Conservation (phyloP, 2,888 invertebrate species). For the Eupithecia abbreviata region DNA sequence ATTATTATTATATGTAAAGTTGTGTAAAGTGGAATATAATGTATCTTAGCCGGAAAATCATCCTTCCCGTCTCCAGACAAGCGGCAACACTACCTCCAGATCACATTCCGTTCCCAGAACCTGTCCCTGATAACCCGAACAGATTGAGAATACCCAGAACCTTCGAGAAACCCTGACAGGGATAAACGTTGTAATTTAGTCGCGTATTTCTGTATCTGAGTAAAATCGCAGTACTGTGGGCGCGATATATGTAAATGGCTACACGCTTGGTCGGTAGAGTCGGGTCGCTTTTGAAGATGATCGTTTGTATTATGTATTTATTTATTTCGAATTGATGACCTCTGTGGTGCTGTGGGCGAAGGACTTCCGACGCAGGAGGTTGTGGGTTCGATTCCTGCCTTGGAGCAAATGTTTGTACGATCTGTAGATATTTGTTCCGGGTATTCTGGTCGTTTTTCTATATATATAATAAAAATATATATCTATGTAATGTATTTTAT, state of each 20-base stretch:
- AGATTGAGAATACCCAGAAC: constrained; percentile 20
- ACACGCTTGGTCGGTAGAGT: constrained; percentile 69
- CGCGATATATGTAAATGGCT: constrained; percentile 79
- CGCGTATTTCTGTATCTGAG: constrained; percentile 71
- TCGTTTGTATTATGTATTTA: constrained; percentile 26
- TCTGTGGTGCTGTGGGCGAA: no score
- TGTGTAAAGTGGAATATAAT: neutral
- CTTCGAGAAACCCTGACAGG: neutral
- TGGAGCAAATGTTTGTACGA: no score
- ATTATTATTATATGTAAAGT: no score
- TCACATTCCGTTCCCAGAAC: constrained; percentile 64
- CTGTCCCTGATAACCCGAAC: constrained; percentile 43
- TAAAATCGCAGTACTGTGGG: constrained; percentile 72
- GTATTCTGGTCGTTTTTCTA: no score
- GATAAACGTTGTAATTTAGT: constrained; percentile 35
- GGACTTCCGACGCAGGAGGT: no score
- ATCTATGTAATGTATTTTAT: no score
- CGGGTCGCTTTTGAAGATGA: constrained; percentile 73
- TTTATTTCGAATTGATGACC: no score
- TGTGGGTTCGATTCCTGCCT: no score
- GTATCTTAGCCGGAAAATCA: constrained; percentile 12
- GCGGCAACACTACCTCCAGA: constrained; percentile 24
- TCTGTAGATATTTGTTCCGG: no score
- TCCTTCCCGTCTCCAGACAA: neutral
- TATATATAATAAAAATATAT: no score